Evolutionary conservation across 2,113 vertebrate genomes (phyloP).

Genomic region (Ovis canadensis): DNA sequence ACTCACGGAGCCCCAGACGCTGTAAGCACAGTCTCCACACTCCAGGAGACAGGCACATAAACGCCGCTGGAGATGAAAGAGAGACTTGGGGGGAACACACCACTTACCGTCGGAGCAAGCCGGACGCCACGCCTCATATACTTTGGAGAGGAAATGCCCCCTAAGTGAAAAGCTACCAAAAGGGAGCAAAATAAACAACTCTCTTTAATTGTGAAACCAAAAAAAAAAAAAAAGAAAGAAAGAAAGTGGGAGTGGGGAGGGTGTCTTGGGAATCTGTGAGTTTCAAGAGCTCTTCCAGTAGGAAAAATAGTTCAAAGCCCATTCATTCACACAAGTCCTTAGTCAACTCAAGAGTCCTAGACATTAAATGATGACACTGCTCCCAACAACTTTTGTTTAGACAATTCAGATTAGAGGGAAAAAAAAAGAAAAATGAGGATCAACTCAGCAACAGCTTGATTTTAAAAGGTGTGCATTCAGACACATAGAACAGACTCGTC

Average conservation of each 20-base stretch:
- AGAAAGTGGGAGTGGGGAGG: rapidly evolving
- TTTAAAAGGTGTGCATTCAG: neutral
- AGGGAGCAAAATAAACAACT: neutral
- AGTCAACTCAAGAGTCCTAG: neutral
- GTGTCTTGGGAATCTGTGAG: neutral
- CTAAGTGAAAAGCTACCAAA: neutral
- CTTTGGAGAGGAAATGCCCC: neutral
- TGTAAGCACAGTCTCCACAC: neutral
- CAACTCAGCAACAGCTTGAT: neutral
- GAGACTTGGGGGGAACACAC: rapidly evolving
- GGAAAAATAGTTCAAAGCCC: neutral
- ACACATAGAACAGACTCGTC: neutral
- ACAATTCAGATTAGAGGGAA: neutral
- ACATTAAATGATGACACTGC: rapidly evolving
- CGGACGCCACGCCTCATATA: neutral
- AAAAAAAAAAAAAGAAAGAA: neutral
- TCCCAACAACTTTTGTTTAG: no score
- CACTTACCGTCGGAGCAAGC: neutral
- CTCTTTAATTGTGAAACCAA: neutral
- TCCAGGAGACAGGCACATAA: neutral
- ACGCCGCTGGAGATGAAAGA: neutral
- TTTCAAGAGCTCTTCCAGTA: neutral
- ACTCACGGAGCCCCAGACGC: rapidly evolving
- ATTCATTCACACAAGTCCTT: rapidly evolving
- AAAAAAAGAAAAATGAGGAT: no score